These are phyloP conservation scores for Camptogramma bilineatum DNA, from an alignment of 2,888 invertebrate genomes.

Conservation along the genomic window DNA sequence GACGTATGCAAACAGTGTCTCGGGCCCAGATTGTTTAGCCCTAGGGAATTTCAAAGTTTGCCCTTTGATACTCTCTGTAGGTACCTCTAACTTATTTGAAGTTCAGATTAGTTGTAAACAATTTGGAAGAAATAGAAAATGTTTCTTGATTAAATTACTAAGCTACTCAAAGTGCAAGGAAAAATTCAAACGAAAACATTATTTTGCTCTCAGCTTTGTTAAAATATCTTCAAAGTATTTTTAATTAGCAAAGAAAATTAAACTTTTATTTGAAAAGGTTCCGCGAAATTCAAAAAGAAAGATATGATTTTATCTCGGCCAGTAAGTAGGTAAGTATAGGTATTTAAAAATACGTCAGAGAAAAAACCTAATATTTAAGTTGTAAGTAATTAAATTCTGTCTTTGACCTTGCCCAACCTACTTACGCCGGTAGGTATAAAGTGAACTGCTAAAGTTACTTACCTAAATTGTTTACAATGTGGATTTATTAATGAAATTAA, in stretches of 20 bases:
- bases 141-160: conserved; percentile 5
- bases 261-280: background rate
- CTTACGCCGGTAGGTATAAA: background rate
- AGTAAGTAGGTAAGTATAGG: too few relatives aligned
- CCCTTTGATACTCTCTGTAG: conserved; percentile 17
- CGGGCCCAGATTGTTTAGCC: conserved; percentile 59
- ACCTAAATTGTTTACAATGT: background rate
- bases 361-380: background rate
- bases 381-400: background rate
- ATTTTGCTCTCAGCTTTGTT: conserved; percentile 4
- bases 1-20: conserved; percentile 59
- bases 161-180: conserved; percentile 1
- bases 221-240: conserved; percentile 4
- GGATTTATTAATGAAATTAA: background rate
- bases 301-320: background rate
- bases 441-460: background rate
- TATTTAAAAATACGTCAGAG: background rate
- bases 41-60: conserved; percentile 55
- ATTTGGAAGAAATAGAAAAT: conserved; percentile 5
- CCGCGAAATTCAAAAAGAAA: conserved; percentile 1
- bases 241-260: background rate
- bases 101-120: conserved; percentile 3
- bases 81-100: conserved; percentile 3
- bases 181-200: conserved; percentile 5
- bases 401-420: conserved; percentile 7